A percentile compares a stretch with the other conserved stretches of the same genome.
Evolutionary conservation across 2,113 vertebrate species (phyloP).

Genomic region (Orycteropus afer): DNA sequence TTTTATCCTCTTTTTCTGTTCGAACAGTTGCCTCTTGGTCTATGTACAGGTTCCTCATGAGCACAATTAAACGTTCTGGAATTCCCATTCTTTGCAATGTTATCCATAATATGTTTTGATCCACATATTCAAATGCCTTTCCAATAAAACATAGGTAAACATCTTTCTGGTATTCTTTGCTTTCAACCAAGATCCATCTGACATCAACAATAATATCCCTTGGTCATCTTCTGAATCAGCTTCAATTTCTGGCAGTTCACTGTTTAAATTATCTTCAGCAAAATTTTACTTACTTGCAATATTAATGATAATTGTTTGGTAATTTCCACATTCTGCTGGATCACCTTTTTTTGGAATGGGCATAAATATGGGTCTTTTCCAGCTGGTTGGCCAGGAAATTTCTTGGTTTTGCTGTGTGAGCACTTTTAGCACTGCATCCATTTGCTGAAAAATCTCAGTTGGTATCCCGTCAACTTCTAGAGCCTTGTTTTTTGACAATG

Average conservation of each 20-base stretch:
- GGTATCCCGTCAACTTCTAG: too few species aligned
- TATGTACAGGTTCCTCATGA: not conserved
- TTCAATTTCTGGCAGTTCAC: not conserved
- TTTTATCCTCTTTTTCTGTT: not conserved
- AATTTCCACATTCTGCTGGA: not conserved
- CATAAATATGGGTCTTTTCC: too few species aligned
- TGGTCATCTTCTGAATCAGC: not conserved
- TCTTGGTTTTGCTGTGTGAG: not conserved
- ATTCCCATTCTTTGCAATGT: not conserved
- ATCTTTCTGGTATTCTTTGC: too few species aligned
- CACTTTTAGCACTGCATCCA: not conserved
- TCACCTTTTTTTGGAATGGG: not conserved
- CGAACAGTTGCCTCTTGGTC: not conserved
- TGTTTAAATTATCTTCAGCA: not conserved
- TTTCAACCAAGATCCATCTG: not conserved
- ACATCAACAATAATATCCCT: not conserved
- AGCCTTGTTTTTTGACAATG: not conserved
- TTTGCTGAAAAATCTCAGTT: not conserved
- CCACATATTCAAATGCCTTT: not conserved
- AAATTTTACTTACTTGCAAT: not conserved
- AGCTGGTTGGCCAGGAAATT: not conserved
- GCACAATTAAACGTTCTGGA: not conserved
- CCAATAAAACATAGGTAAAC: not conserved
- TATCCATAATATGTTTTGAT: not conserved
- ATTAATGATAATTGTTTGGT: not conserved